Evolutionary conservation across 2,113 vertebrate species (phyloP), one percentile per base, ranked within the genome.

Genomic region (Lepidothrix coronata): DNA sequence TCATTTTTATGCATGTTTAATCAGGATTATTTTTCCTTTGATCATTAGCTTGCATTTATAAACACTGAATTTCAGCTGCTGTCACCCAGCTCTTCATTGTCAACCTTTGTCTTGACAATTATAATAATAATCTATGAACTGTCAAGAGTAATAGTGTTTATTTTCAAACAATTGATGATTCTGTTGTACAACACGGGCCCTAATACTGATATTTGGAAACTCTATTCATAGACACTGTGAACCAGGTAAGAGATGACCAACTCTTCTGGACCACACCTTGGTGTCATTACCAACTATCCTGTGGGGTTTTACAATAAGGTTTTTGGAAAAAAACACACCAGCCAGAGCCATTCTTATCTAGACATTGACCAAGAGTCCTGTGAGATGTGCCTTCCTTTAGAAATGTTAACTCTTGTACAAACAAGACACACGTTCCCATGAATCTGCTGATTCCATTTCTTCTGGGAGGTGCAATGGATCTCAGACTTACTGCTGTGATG

Each of bases 1-100:
- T 93, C 55, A 74, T 48, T 70, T 85, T 41, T 77, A 86, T 84
- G 91, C 79, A 63, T 25, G 54, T 21, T 51, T 49, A 91, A 35
- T 86, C 65, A 91, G 83, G 59, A 92, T 95, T 95, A 88, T 37
- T 71, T 73, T 67, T 71, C 55, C 72, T 92, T 92, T 94, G 52
- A 88, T 94, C 70, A 77, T 88, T 65, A 88, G 48, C 82, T 82
- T 70, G 54, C 85, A 85, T 92, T 84, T 93, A 75, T 80, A 86
- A 95, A 82, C 58, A 91, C 25, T 39, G 33, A 43, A 67, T 88
- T 94, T 84, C 91, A 96, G 59, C 46, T 71, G 63, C 72, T 93
- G 43, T 74, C 92, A 86, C 80, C 63, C 76, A 77, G 68, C 59
- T 92, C 72, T 91, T 94, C 85, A 51, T 21, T 44, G 55, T 73